phyloP scores from a whole-genome alignment of 2,113 vertebrate species.

The Solea solea region DNA sequence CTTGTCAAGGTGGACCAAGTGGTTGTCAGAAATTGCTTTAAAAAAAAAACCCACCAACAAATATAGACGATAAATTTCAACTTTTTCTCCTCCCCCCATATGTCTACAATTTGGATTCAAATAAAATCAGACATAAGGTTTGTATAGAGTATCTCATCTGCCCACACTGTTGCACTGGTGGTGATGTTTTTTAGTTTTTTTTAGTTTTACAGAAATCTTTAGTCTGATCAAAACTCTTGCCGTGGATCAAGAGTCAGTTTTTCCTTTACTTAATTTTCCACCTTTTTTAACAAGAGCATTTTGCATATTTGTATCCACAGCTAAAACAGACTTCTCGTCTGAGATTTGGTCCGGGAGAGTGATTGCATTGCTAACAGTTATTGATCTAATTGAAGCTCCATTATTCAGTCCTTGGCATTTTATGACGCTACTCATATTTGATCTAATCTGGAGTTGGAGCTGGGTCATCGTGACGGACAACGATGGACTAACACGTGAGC shows the following conservation, averaged over 20 bases:
- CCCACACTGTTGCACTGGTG: constrained; percentile 11
- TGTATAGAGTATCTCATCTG: constrained; percentile 6
- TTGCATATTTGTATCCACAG: background rate
- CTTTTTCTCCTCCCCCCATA: constrained; percentile 19
- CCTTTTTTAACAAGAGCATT: background rate
- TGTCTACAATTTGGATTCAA: constrained; percentile 32
- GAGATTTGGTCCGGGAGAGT: background rate
- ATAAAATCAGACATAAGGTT: constrained; percentile 27
- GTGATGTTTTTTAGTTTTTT: background rate
- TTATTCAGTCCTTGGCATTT: constrained; percentile 3
- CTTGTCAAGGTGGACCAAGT: constrained; percentile 38
- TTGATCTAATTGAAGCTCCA: constrained; percentile 13
- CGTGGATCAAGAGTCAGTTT: background rate
- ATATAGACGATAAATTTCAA: constrained; percentile 50
- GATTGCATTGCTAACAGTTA: constrained; percentile 11
- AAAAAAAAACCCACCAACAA: constrained; percentile 15
- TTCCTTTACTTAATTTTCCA: background rate
- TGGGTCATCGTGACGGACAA: background rate
- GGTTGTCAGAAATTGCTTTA: constrained; percentile 30
- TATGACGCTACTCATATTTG: constrained; percentile 2
- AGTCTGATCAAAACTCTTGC: background rate
- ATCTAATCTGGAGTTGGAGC: background rate
- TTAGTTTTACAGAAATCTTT: background rate
- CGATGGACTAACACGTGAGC: background rate
- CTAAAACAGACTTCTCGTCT: background rate